phyloP scores from a whole-genome alignment of 2,888 invertebrate genomes.

The Lypha dubia region DNA sequence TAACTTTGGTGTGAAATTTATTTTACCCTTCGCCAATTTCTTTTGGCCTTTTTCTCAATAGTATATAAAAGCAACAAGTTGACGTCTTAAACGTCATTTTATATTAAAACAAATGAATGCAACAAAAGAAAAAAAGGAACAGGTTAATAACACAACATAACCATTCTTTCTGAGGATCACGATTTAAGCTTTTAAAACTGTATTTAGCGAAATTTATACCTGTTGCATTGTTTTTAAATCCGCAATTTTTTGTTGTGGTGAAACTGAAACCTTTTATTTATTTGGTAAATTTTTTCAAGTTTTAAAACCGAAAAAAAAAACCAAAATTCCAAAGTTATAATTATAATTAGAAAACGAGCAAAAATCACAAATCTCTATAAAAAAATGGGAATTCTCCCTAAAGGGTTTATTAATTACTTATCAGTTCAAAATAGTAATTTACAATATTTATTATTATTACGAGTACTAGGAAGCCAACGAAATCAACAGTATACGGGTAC shows the following conservation, averaged over 20 bases:
- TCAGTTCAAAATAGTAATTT: conserved; percentile 55
- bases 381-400: conserved; percentile 52
- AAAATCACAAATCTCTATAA: neutral
- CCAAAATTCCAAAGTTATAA: conserved; percentile 11
- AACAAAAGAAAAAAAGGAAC: no score
- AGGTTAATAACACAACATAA: no score
- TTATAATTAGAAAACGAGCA: neutral
- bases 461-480: conserved; percentile 38
- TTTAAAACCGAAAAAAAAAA: neutral
- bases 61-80: neutral
- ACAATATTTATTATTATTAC: conserved; percentile 46
- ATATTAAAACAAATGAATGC: no score
- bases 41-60: neutral
- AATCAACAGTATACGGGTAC: no score
- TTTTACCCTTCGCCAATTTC: conserved; percentile 2
- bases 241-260: no score
- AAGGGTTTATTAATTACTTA: conserved; percentile 44
- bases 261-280: no score
- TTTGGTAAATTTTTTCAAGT: no score
- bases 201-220: no score
- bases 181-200: neutral
- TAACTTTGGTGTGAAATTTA: no score
- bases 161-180: neutral
- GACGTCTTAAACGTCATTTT: conserved; percentile 1
- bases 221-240: no score